A percentile compares a stretch with the other conserved stretches of the same genome.
These are phyloP conservation scores for Pseudochirops corinnae DNA, from an alignment of 2,797 vertebrate species.

Conservation along the genomic window DNA sequence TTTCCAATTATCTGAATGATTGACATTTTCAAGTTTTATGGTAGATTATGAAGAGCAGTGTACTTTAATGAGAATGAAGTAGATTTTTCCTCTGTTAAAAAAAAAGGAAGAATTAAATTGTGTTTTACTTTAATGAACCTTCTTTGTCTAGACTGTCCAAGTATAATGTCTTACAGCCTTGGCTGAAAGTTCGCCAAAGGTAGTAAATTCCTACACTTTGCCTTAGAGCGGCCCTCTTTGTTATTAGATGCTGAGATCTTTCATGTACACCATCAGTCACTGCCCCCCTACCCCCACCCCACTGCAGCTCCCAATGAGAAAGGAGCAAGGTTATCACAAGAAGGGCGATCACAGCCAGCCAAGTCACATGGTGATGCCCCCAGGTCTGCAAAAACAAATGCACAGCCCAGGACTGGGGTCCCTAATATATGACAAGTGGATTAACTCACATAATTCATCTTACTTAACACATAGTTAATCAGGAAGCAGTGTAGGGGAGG, in stretches of 20 bases:
- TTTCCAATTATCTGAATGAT: conserved; percentile 86
- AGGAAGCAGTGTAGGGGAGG: conserved; percentile 3
- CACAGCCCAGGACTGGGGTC: neutral
- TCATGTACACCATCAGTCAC: conserved; percentile 8
- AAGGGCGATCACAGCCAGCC: conserved; percentile 12
- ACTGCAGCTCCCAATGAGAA: conserved; percentile 19
- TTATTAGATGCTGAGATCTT: conserved; percentile 57
- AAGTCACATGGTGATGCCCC: conserved; percentile 32
- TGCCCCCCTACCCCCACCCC: neutral
- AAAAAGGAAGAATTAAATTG: conserved; percentile 73
- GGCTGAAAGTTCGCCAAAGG: conserved; percentile 75
- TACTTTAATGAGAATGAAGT: conserved; percentile 78
- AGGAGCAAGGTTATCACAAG: conserved; percentile 70
- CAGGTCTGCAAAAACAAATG: conserved; percentile 42
- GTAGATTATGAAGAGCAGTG: conserved; percentile 81
- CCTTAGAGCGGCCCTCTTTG: conserved; percentile 69
- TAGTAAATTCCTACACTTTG: conserved; percentile 69
- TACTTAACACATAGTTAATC: conserved; percentile 17
- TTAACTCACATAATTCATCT: conserved; percentile 37
- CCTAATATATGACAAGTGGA: conserved; percentile 44
- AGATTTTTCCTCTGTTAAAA: conserved; percentile 75
- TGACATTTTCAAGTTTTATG: conserved; percentile 86
- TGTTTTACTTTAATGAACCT: conserved; percentile 71
- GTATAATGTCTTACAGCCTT: conserved; percentile 62
- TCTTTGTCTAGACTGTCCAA: conserved; percentile 71